phyloP scores from a whole-genome alignment of 2,113 vertebrate species.

The Rhabdornis inornatus region DNA sequence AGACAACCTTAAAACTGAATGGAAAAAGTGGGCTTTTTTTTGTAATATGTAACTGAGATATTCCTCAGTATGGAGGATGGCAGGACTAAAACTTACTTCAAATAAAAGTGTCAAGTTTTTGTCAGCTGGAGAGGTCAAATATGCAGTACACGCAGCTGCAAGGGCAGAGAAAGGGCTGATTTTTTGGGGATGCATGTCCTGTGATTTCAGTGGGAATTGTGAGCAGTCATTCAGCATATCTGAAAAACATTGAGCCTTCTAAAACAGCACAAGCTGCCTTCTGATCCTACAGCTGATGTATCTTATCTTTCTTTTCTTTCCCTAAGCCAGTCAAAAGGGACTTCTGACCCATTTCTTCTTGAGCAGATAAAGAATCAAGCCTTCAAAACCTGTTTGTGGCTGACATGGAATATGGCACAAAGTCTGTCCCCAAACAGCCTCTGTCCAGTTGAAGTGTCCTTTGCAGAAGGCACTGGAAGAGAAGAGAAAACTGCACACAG shows the following conservation, averaged over 20 bases:
- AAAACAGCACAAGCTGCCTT: neutral
- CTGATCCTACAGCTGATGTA: neutral
- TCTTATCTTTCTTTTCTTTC: neutral
- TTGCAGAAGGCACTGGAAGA: neutral
- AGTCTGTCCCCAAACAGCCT: neutral
- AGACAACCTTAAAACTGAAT: neutral
- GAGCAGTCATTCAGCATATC: neutral
- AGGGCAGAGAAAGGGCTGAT: neutral
- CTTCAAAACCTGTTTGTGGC: neutral
- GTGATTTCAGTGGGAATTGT: neutral
- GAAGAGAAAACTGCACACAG: accelerated
- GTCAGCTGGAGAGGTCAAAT: neutral
- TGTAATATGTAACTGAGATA: neutral
- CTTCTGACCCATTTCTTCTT: neutral
- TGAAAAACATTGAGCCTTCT: neutral
- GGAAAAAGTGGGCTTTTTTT: neutral
- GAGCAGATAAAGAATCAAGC: neutral
- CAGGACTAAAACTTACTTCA: neutral
- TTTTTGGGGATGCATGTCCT: neutral
- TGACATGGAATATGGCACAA: neutral
- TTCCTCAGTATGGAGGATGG: neutral
- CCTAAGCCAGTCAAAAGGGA: neutral
- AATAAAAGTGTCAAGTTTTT: neutral
- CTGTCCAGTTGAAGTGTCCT: neutral
- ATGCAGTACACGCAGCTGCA: accelerated